phyloP scores from a whole-genome alignment of 1,140 invertebrate species.

The Gonioctena quinquepunctata region DNA sequence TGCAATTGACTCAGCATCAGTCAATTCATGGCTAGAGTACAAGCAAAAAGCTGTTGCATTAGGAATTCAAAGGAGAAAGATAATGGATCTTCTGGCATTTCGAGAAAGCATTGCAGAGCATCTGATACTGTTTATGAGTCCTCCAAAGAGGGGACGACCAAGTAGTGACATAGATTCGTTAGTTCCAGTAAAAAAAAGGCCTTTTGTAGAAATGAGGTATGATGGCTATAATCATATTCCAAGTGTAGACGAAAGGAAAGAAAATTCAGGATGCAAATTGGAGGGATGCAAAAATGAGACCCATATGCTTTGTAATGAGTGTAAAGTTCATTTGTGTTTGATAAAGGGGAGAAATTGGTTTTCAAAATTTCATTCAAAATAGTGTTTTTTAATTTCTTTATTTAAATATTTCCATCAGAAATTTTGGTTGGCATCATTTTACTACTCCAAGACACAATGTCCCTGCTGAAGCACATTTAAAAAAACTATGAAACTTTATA shows the following conservation, averaged over 20 bases:
- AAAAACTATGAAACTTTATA: background rate
- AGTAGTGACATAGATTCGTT: background rate
- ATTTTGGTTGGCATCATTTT: background rate
- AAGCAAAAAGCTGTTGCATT: slow-evolving; percentile 13
- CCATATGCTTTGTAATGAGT: slow-evolving; percentile 1
- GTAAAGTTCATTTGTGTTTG: slow-evolving; percentile 4
- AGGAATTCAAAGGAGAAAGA: slow-evolving; percentile 15
- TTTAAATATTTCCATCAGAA: slow-evolving; percentile 5
- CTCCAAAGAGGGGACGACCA: background rate
- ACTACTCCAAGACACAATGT: background rate
- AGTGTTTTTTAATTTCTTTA: background rate
- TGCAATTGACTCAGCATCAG: background rate
- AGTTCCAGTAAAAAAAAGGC: background rate
- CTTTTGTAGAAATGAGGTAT: background rate
- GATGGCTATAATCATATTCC: background rate
- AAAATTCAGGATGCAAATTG: slow-evolving; percentile 3
- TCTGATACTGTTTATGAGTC: background rate
- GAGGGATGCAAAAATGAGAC: slow-evolving; percentile 17
- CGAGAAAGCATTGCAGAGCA: slow-evolving; percentile 1
- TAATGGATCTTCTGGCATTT: slow-evolving; percentile 12
- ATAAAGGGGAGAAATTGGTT: slow-evolving; percentile 7
- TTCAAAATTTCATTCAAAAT: slow-evolving; percentile 12
- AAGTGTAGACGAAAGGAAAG: background rate
- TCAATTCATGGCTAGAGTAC: slow-evolving; percentile 2
- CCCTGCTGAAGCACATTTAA: background rate